Base-by-base conservation (phyloP, 2,797 vertebrate genomes). In the Poecile montanus region DNA sequence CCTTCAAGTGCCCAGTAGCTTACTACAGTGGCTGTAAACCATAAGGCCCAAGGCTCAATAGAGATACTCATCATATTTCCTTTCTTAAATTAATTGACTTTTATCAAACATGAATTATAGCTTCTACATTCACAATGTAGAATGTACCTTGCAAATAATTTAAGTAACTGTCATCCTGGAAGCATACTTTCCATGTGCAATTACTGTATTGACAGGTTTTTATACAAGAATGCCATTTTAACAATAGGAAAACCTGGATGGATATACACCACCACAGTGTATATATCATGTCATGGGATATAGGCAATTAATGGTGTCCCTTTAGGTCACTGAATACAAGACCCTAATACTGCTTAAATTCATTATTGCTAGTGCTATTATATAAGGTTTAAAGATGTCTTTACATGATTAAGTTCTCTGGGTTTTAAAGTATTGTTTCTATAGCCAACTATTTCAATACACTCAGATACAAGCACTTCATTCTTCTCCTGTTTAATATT, bases 401-500 rank as follows among this genome's bases (percentile, higher is more conserved):
- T 93, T 76, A 87, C 67, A 53, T 90, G 63, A 95, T 84, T 93
- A 94, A 95, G 79, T 90, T 92, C 77, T 82, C 57, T 87, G 77
- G 20, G 60, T 90, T 93, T 93, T 86, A 89, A 95, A 86, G 89
- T 84, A 78, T 81, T 85, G 68, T 78, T 92, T 48, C 92, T 91
- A 18, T 56, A 91, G 85, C 88, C 67, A 94, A 71, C 71, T 78
- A 71, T 82, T 95, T 80, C 84, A 94, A 80, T 48, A 65, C 23
- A 3, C 25, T 81, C 45, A 91, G 62, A 71, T 84, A 79, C 71
- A 73, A 88, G 67, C 13, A 30, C 80, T 94, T 93, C 45, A 32
- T 96, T 93, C 89, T 87, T 95, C 65, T 89, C 32, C 27, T 79
- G 50, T 94, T 96, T 95, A 94, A 88, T 94, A 94, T 96, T 95